Base-by-base conservation (phyloP, 2,113 vertebrate species). In the Catharus minimus region DNA sequence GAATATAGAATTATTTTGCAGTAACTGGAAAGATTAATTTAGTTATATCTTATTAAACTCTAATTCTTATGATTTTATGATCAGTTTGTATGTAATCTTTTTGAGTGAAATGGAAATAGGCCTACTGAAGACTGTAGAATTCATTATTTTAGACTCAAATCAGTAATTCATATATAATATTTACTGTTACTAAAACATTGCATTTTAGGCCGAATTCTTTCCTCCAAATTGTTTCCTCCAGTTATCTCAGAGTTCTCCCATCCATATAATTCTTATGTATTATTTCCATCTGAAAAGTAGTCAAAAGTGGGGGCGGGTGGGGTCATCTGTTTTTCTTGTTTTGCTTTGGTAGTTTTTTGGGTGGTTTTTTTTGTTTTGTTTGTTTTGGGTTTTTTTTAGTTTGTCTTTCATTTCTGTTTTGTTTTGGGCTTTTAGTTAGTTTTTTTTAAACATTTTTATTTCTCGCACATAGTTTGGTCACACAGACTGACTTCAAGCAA, bases 251-350 rank as follows among this genome's bases (percentile, higher is more conserved):
- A 74, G 58, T 74, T 21, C 11, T 39, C 4, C 4, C 7, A 71
- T 58, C 21, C 10, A 36, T 61, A 33, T 30, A 5, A 80, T 82
- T 71, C 9, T 66, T 64, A 67, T 13, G 11, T 8, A 65, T 28
- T 62, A 17, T 44, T 86, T 91, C 18, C 4, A 27, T 47, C 30
- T 36, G 15, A 86, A 90, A 76, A 36, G 2, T 17, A 56, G 18
- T 33, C 32, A 57, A 33, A 86, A 67, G 3, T 36, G 33, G 33
- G 33, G 33, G 33, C 33, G 33, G 33, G 33, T 36, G 33, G 5
- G 1, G 1, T 5, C 2, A 3, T 43, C 2, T 8, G n/a, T 55
- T 15, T 23, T 43, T 17, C 0, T 41, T 30, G 11, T 14, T 55
- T 23, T 41, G 1, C 22, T 49, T 22, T 16, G 5, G 4, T 47